These are phyloP conservation scores for Zaprionus kolodkinae DNA, from an alignment of 1,140 invertebrate species.

Conservation along the genomic window DNA sequence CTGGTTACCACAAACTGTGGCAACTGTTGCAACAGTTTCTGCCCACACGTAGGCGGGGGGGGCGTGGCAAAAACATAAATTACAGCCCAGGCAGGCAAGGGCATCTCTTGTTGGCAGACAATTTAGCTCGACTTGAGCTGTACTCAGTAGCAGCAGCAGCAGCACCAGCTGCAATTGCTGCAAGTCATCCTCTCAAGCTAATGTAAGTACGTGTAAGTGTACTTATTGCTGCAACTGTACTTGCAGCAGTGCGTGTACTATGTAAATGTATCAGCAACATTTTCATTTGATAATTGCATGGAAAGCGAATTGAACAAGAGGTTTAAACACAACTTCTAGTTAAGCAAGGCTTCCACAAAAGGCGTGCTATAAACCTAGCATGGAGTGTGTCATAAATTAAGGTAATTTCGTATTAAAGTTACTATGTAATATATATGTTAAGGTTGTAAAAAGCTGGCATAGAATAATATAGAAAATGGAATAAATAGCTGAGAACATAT, in stretches of 20 bases:
- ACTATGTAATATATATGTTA: background rate
- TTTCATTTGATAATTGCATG: conserved; percentile 23
- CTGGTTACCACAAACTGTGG: conserved; percentile 31
- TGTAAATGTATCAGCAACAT: background rate
- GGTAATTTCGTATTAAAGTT: background rate
- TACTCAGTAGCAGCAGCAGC: conserved; percentile 12
- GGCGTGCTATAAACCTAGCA: background rate
- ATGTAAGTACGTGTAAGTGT: conserved; percentile 11
- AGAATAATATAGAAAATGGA: background rate
- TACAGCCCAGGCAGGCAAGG: conserved; percentile 23
- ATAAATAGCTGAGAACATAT: no score
- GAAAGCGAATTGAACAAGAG: background rate
- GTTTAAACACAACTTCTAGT: background rate
- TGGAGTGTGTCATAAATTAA: background rate
- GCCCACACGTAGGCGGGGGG: background rate
- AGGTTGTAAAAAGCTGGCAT: background rate
- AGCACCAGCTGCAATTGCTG: background rate
- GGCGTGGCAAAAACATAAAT: conserved; percentile 57
- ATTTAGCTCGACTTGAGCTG: conserved; percentile 31
- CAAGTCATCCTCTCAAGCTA: conserved; percentile 19
- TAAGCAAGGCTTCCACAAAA: background rate
- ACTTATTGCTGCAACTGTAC: conserved; percentile 16
- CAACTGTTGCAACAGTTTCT: conserved; percentile 55
- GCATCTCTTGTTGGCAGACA: conserved; percentile 23
- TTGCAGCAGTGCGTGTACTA: background rate